Conservation (phyloP, 2,888 invertebrate species). For the Pheosia gnoma region DNA sequence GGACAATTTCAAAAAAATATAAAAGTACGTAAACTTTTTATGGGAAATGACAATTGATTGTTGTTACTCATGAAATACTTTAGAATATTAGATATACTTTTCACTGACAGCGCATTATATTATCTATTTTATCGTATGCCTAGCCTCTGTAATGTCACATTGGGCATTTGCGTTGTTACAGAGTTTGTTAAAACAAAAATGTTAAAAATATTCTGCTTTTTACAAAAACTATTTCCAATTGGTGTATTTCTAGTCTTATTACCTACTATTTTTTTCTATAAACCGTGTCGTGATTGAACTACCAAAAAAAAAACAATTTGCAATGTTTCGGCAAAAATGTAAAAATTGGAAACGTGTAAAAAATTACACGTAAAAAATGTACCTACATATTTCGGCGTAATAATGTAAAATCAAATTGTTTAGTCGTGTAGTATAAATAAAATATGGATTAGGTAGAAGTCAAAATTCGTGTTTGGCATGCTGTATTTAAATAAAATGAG, state of each 20-base stretch:
- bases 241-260: constrained; percentile 78
- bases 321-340: constrained; percentile 47
- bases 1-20: not conserved
- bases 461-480: constrained; percentile 79
- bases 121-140: constrained; percentile 64
- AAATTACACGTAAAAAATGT: constrained; percentile 61
- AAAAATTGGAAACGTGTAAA: constrained; percentile 53
- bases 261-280: constrained; percentile 45
- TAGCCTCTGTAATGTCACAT: constrained; percentile 74
- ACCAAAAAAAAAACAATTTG: constrained; percentile 24
- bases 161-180: constrained; percentile 73
- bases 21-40: not conserved
- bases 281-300: constrained; percentile 41
- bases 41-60: not conserved
- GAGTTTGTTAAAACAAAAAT: constrained; percentile 38
- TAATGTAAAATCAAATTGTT: constrained; percentile 71
- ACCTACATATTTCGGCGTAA: constrained; percentile 69
- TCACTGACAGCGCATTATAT: constrained; percentile 68
- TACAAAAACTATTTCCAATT: constrained; percentile 53
- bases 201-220: constrained; percentile 27
- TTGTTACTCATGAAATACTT: not conserved
- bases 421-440: constrained; percentile 64
- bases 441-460: constrained; percentile 69
- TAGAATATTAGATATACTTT: constrained; percentile 10
- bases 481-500: constrained; percentile 62